Evolutionary conservation across 2,113 vertebrate species (phyloP).

Genomic region (Hippocampus barbouri): DNA sequence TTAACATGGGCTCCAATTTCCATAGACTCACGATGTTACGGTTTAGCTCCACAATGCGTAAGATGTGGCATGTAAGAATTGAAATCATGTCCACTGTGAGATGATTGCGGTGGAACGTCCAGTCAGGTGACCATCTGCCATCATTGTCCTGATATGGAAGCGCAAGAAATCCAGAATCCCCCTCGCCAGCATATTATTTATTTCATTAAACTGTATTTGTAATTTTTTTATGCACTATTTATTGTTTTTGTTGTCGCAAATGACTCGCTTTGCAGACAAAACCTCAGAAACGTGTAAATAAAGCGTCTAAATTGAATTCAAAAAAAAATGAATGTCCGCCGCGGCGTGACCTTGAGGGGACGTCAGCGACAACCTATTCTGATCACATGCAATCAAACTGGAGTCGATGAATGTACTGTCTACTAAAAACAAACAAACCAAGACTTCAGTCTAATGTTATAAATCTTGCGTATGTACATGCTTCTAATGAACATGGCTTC

Average conservation of each 20-base stretch:
- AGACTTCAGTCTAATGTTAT: slow-evolving; percentile 79
- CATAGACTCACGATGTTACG: not conserved
- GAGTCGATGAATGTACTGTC: slow-evolving; percentile 77
- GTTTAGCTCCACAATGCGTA: not conserved
- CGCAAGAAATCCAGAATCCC: not conserved
- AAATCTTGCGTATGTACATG: slow-evolving; percentile 74
- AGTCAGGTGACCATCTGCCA: not conserved
- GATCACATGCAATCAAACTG: slow-evolving; percentile 81
- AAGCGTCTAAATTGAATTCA: slow-evolving; percentile 41
- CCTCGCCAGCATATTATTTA: not conserved
- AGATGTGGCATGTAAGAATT: not conserved
- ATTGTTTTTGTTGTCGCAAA: slow-evolving; percentile 37
- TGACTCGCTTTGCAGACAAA: slow-evolving; percentile 55
- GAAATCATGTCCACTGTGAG: not conserved
- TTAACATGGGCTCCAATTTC: no score
- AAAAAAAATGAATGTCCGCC: slow-evolving; percentile 59
- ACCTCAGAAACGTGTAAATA: slow-evolving; percentile 71
- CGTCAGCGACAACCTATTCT: slow-evolving; percentile 48
- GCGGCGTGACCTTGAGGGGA: slow-evolving; percentile 47
- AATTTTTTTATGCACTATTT: not conserved
- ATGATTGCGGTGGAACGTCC: not conserved
- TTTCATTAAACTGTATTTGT: not conserved
- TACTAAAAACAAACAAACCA: slow-evolving; percentile 44
- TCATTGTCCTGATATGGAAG: not conserved
- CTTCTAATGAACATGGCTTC: slow-evolving; percentile 72